Conservation (phyloP, 2,888 invertebrate species). For the Vesta saturnalis region DNA sequence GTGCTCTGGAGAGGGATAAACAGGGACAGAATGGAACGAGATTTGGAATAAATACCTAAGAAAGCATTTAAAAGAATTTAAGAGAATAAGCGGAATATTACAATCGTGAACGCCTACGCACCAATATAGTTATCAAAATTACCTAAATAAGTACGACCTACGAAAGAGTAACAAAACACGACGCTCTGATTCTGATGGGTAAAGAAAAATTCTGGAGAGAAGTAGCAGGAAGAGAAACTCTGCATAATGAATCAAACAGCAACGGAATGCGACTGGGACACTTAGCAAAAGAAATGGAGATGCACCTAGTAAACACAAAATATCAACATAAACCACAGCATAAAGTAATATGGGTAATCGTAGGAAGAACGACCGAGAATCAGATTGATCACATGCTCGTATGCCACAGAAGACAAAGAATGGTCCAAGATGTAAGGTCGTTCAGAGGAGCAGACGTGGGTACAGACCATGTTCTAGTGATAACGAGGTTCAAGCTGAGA, state of each 20-base stretch:
- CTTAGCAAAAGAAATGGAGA: neutral
- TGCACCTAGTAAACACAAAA: neutral
- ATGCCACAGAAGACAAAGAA: slow-evolving; percentile 9
- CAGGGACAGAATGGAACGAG: no score
- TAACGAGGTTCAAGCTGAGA: no score
- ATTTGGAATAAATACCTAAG: no score
- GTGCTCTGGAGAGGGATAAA: no score
- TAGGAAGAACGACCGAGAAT: slow-evolving; percentile 7
- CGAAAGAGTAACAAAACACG: slow-evolving; percentile 4
- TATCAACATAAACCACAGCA: slow-evolving; percentile 4
- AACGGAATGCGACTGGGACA: neutral
- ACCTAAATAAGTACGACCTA: no score
- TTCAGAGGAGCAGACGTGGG: slow-evolving; percentile 13
- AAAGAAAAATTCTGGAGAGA: neutral
- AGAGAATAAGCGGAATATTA: no score
- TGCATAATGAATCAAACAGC: neutral
- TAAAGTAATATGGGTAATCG: slow-evolving; percentile 13
- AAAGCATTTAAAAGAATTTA: no score
- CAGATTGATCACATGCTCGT: slow-evolving; percentile 8
- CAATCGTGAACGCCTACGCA: no score
- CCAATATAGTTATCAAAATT: no score
- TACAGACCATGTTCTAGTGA: slow-evolving; percentile 15
- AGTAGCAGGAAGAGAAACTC: neutral
- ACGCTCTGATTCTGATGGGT: neutral
- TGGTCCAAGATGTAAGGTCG: slow-evolving; percentile 2